Base-by-base conservation (phyloP, 2,113 vertebrate species). In the Electrona antarctica region DNA sequence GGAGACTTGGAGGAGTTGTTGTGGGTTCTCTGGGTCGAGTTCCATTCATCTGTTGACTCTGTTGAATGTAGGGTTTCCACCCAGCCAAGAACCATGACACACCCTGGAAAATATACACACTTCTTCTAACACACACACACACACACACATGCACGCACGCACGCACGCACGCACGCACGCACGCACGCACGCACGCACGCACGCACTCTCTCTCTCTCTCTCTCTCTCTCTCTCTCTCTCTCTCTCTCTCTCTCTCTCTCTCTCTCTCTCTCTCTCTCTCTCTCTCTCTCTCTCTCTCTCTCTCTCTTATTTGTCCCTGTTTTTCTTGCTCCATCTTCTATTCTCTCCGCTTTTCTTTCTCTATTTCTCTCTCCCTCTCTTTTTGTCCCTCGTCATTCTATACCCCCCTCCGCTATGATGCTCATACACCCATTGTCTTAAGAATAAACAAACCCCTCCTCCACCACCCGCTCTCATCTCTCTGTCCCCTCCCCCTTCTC, bases 371-470 rank as follows among this genome's bases (percentile, higher is more conserved):
- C n/a, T 45, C 2, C 51, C 33, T 63, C 41, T 28, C 4, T 45
- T 4, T 78, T 73, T 54, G 61, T 70, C 50, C 66, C 45, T 74
- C 57, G 21, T 21, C 21, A 21, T 21, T 21, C 21, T 21, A 21
- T 21, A 1, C 21, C 21, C 21, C 21, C 21, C 21, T 54, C 54
- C 65, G 60, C 59, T 60, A 61, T 47, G 55, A 45, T 48, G 57
- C 54, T 71, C 55, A 41, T 14, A 51, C 60, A 60, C 55, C 50
- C 52, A 71, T 77, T 77, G 74, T 77, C 71, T 77, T 58, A 77
- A 77, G 68, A 77, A 71, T 77, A 77, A 77, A 77, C 74, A 71
- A 71, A 51, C 52, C 51, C 63, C 21, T 55, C 55, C 33, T 41
- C 33, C 33, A 41, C 33, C 33, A 41, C 33, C 33, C 33, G 33